Base-by-base conservation (phyloP, 2,113 vertebrate genomes). In the Ardeotis arabs region DNA sequence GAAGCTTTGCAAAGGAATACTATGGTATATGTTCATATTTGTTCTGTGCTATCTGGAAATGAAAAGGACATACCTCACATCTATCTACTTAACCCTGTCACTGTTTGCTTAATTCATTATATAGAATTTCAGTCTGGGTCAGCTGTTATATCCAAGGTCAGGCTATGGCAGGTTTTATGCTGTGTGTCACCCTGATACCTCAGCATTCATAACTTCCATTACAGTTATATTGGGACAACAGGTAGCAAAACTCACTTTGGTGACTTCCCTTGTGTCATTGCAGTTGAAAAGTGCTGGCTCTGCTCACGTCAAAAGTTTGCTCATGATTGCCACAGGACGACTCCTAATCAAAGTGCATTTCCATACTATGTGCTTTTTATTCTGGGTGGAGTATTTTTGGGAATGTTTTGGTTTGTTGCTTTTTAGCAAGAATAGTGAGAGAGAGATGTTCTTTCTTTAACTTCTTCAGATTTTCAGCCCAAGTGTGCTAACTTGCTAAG, bases 371-470 rank as follows among this genome's bases (percentile, higher is more conserved):
- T 22, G 6, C 20, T 79, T 18, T 76, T 67, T 55, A 31, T 23
- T 90, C 19, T 62, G 47, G 13, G 4, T 33, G 7, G 7, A 9
- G 0, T 2, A 18, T 52, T 72, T 39, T 27, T 0, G 2, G 19
- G 9, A 3, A 8, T n/a, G 2, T 45, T 83, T n/a, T 10, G 0
- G 6, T 77, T 84, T 53, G 3, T 17, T 53, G 20, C 9, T 1
- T 80, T 90, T 89, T 68, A 58, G 20, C 29, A 70, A n/a, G 44
- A 58, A 8, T 3, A 66, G 3, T 21, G 8, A 28, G 18, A 81
- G 14, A 88, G 23, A 6, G 7, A 24, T 25, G 1, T 52, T 58
- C 14, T 53, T 82, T 22, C 56, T 73, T 73, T 10, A 55, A 23
- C 12, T 50, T 73, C 78, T 75, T 68, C 39, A 23, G 14, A 53